Conservation (phyloP, 2,113 vertebrate genomes). For the Sturnus vulgaris region DNA sequence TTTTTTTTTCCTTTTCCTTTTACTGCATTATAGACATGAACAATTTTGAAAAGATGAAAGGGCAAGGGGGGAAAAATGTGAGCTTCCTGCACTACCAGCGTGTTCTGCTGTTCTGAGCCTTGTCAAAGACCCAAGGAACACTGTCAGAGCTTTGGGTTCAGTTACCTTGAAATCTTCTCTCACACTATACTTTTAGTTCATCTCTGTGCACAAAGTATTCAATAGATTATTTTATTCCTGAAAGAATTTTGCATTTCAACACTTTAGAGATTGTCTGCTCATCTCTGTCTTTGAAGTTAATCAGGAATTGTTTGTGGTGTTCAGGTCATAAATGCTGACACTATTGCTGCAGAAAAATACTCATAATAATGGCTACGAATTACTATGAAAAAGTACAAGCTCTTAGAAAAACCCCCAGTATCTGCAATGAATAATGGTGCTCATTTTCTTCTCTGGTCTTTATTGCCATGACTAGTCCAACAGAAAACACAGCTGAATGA, state of each 20-base stretch:
- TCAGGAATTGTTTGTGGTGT: not conserved
- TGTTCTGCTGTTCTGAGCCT: not conserved
- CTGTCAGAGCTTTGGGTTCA: not conserved
- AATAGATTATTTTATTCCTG: not conserved
- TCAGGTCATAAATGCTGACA: not conserved
- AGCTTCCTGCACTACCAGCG: not conserved
- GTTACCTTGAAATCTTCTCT: not conserved
- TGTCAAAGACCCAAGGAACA: not conserved
- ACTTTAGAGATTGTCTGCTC: not conserved
- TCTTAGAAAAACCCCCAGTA: not conserved
- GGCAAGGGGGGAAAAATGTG: not conserved
- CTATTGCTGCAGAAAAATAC: not conserved
- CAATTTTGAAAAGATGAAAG: slow-evolving; percentile 11
- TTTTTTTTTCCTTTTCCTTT: not conserved
- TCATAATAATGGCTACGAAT: not conserved
- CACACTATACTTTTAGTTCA: not conserved
- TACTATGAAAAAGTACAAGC: not conserved
- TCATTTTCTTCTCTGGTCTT: not conserved
- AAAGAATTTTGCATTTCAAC: not conserved
- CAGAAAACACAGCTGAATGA: not conserved
- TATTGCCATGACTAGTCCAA: not conserved
- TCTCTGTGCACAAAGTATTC: not conserved
- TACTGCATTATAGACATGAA: not conserved
- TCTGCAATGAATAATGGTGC: not conserved
- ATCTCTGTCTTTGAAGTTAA: not conserved